These are phyloP conservation scores for Mesorhabditis belari DNA, from an alignment of 2,888 invertebrate genomes.

Conservation along the genomic window DNA sequence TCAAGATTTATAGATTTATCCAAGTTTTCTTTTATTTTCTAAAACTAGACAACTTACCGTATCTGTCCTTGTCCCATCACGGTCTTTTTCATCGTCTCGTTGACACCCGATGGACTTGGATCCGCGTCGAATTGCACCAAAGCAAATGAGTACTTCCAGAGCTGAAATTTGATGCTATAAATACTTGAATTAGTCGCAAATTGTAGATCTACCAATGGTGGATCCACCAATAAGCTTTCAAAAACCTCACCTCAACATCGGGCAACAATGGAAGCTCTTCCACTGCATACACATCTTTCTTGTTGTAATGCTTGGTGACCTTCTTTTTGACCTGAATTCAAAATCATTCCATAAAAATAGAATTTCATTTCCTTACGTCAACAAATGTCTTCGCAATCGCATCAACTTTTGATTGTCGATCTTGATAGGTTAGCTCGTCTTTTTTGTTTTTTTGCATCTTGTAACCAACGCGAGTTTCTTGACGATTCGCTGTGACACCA, in stretches of 20 bases:
- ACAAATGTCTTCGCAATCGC: slow-evolving; percentile 96
- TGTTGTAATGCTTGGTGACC: slow-evolving; percentile 77
- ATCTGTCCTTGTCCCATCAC: slow-evolving; percentile 20
- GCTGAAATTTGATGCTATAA: no score
- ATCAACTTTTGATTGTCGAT: slow-evolving; percentile 88
- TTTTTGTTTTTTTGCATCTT: slow-evolving; percentile 74
- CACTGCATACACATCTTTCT: slow-evolving; percentile 84
- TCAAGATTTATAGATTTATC: no score
- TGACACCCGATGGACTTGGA: slow-evolving; percentile 75
- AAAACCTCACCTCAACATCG: slow-evolving; percentile 70
- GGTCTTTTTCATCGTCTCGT: slow-evolving; percentile 17
- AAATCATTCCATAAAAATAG: neutral
- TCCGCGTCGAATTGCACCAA: slow-evolving; percentile 94
- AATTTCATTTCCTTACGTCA: slow-evolving; percentile 64
- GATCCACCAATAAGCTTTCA: neutral
- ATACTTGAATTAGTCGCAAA: no score
- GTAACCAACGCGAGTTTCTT: slow-evolving; percentile 96
- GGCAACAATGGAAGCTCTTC: slow-evolving; percentile 83
- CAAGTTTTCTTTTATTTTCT: no score
- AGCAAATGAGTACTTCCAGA: slow-evolving; percentile 97
- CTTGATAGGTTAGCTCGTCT: slow-evolving; percentile 79
- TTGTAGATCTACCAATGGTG: neutral
- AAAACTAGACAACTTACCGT: slow-evolving; percentile 4
- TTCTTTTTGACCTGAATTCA: slow-evolving; percentile 58
- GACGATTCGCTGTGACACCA: slow-evolving; percentile 53